Evolutionary conservation across 2,888 invertebrate species (phyloP).

Genomic region (Carterocephalus palaemon): DNA sequence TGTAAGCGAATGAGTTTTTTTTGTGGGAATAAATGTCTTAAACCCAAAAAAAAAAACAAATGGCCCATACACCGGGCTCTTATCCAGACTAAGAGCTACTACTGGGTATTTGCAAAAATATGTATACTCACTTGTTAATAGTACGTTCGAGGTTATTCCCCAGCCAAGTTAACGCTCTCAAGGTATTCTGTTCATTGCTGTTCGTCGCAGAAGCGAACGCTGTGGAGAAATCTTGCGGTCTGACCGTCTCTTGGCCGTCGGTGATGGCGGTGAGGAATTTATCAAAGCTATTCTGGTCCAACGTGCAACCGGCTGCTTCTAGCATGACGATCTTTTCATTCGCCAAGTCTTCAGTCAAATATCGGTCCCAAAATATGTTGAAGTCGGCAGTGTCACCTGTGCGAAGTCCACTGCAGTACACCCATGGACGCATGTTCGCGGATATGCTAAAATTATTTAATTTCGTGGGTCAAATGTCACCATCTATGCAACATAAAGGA

Average conservation of each 20-base stretch:
- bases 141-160: slow-evolving; percentile 25
- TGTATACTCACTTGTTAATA: slow-evolving; percentile 8
- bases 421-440: slow-evolving; percentile 80
- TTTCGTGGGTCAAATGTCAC: too few species aligned
- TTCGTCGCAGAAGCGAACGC: slow-evolving; percentile 72
- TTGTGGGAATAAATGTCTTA: too few species aligned
- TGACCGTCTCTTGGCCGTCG: slow-evolving; percentile 42
- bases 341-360: slow-evolving; percentile 78
- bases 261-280: slow-evolving; percentile 51
- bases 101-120: too few species aligned
- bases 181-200: slow-evolving; percentile 76
- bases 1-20: too few species aligned
- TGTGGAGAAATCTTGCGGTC: slow-evolving; percentile 63
- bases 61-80: too few species aligned
- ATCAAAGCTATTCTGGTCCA: slow-evolving; percentile 54
- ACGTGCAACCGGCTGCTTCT: slow-evolving; percentile 83
- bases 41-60: too few species aligned
- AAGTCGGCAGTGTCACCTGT: slow-evolving; percentile 81
- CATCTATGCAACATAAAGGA: too few species aligned
- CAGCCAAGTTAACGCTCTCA: slow-evolving; percentile 77
- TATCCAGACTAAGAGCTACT: too few species aligned
- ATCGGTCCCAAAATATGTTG: slow-evolving; percentile 82
- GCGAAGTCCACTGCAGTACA: slow-evolving; percentile 86
- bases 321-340: slow-evolving; percentile 84
- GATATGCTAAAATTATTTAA: slow-evolving; percentile 48